Percentiles rank a stretch among this genome's conserved stretches.
phyloP scores from a whole-genome alignment of 2,113 vertebrate genomes.

The Sus scrofa region T2T-Sscrofa CM000824.6:206321501-206322000 shows the following conservation, averaged over 20 bases:
- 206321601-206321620: neutral
- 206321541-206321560: neutral
- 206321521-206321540: neutral
- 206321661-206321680: neutral
- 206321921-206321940: neutral
- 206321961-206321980: neutral
- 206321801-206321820: neutral
- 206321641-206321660: neutral
- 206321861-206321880: neutral
- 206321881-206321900: neutral
- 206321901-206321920: neutral
- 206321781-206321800: neutral
- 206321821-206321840: neutral
- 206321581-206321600: neutral
- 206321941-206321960: neutral
- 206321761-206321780: neutral
- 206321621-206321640: neutral
- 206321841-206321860: neutral
- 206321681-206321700: neutral
- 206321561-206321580: neutral
- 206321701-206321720: neutral
- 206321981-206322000: neutral
- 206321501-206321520: neutral
- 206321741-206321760: neutral
- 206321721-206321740: neutral